Base-by-base conservation (phyloP, 1,140 invertebrate genomes). In the Anastatus disparis region DNA sequence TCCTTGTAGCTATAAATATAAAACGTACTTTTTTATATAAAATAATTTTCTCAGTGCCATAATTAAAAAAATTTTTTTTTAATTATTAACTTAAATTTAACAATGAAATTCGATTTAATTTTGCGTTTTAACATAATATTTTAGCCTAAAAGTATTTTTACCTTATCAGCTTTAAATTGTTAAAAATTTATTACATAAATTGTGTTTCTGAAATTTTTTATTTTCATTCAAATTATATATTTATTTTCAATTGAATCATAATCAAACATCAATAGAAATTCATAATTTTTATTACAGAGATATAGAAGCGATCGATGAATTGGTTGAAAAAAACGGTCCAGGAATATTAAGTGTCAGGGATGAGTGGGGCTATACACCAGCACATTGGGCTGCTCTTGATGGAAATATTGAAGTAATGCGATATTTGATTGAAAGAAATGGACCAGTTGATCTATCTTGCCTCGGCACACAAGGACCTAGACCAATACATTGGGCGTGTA, bases 401-500 rank as follows among this genome's bases (percentile, higher is more conserved):
- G 95, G 95, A 15, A 93, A 93, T 76, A 90, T 93, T 13, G 91
- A 94, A 81, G 90, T 85, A 69, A 93, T 93, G 92, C 87, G 93
- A 12, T 94, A 94, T 77, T 88, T 97, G 50, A 91, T 96, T 13
- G 94, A 95, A 77, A 87, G 91, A 65, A 91, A 90, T 61, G 93
- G 92, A 15, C 93, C 94, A 2, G 89, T 96, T 8, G 93, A 97
- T 85, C 85, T 96, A 48, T 91, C 94, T 1, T 96, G 94, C 78
- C 85, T 95, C 55, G 95, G 95, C 44, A 95, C 93, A 2, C 90
- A 96, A 82, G 95, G 94, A 2, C 94, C 95, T 0, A 88, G 92
- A 44, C 95, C 95, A 1, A 95, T 97, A 70, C 95, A 97, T 80
- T 97, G 95, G 95, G 95, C 95, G 2, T 96, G 95, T 81, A 85